Evolutionary conservation across 2,113 vertebrate genomes (phyloP).

Genomic region (Brachyhypopomus occidentalis): DNA sequence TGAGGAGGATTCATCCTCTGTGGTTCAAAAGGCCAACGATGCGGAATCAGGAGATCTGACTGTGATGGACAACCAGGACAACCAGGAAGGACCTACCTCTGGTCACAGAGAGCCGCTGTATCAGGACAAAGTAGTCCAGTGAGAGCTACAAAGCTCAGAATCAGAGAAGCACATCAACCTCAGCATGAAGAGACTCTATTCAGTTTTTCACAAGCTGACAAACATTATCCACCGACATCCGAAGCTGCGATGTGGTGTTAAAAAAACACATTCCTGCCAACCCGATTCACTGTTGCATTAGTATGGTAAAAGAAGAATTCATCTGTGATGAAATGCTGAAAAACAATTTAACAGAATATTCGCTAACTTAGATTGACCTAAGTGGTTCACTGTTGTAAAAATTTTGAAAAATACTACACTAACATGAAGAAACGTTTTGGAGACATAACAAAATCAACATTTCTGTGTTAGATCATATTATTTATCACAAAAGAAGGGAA

Average conservation of each 20-base stretch:
- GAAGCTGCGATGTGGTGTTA: background rate
- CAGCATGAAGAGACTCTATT: constrained; percentile 7
- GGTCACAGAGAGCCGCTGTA: constrained; percentile 31
- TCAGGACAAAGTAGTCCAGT: constrained; percentile 38
- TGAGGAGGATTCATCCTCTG: constrained; percentile 61
- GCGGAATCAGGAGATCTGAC: constrained; percentile 51
- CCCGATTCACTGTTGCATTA: constrained; percentile 1
- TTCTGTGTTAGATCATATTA: constrained; percentile 11
- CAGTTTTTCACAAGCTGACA: background rate
- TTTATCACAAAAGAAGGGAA: background rate
- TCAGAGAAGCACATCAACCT: background rate
- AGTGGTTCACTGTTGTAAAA: background rate
- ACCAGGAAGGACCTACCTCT: constrained; percentile 11
- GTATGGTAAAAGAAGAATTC: background rate
- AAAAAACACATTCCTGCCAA: background rate
- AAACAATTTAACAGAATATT: background rate
- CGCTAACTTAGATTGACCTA: background rate
- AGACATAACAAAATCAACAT: background rate
- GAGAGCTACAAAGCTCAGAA: background rate
- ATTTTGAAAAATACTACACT: background rate
- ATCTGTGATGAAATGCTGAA: constrained; percentile 34
- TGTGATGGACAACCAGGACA: constrained; percentile 38
- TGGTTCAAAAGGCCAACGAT: constrained; percentile 39
- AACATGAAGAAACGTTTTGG: constrained; percentile 5
- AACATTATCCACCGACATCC: background rate